Conservation (phyloP, 2,113 vertebrate species). For the Egretta garzetta region DNA sequence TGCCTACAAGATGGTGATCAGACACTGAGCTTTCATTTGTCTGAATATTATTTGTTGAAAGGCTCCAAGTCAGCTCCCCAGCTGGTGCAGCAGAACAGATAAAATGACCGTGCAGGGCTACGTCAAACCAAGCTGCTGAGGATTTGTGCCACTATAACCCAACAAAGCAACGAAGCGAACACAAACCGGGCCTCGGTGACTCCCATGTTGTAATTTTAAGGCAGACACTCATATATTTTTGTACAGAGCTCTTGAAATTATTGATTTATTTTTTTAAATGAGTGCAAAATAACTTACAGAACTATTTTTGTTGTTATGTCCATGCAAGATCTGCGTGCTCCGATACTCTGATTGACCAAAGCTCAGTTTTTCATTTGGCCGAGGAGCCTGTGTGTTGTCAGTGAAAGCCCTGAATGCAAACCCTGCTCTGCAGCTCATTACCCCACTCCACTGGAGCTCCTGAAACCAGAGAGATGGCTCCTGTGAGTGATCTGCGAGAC, state of each 20-base stretch:
- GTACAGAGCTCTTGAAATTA: neutral
- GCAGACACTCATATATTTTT: neutral
- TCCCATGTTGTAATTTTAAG: neutral
- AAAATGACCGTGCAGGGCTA: neutral
- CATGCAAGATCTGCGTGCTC: neutral
- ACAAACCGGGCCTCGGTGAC: accelerated
- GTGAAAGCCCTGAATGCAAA: neutral
- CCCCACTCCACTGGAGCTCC: neutral
- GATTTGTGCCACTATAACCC: neutral
- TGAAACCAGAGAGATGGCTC: neutral
- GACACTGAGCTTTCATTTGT: neutral
- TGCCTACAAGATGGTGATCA: neutral
- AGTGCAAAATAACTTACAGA: neutral
- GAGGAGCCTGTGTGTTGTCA: neutral
- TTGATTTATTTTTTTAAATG: neutral
- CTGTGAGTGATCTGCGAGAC: neutral
- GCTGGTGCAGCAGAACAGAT: neutral
- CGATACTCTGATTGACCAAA: neutral
- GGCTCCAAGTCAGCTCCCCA: neutral
- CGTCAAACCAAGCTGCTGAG: neutral
- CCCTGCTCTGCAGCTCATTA: neutral
- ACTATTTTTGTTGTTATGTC: neutral
- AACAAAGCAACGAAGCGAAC: accelerated
- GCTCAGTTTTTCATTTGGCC: neutral
- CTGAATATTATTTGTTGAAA: neutral